A percentile compares a stretch with the other conserved stretches of the same genome.
Evolutionary conservation across 2,113 vertebrate genomes (phyloP).

Genomic region (Bos javanicus): DNA sequence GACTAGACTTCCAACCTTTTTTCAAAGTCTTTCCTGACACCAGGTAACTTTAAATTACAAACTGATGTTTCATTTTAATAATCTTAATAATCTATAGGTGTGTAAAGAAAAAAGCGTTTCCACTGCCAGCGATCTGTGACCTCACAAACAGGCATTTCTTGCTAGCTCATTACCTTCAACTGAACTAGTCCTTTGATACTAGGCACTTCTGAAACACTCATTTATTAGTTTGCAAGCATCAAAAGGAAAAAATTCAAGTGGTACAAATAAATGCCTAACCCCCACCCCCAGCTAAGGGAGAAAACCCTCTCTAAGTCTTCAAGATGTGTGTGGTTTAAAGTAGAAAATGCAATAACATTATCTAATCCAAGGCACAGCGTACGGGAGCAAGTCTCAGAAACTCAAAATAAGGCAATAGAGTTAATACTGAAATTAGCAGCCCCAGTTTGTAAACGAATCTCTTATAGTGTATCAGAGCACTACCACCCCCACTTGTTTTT

Average conservation of each 20-base stretch:
- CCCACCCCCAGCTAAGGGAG: background rate
- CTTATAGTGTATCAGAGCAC: background rate
- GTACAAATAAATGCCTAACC: background rate
- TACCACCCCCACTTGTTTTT: background rate
- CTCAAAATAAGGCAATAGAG: background rate
- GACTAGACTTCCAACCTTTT: background rate
- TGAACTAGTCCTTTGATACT: background rate
- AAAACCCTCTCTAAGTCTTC: background rate
- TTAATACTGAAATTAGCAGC: background rate
- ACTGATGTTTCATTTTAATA: background rate
- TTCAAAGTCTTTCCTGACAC: background rate
- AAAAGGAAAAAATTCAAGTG: background rate
- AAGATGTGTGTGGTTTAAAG: background rate
- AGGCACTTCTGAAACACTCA: background rate
- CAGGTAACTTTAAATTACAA: background rate
- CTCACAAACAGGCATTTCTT: background rate
- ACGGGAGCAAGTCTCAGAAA: background rate
- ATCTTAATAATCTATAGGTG: background rate
- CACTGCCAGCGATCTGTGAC: background rate
- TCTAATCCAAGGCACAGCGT: background rate
- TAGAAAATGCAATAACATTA: background rate
- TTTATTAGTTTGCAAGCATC: background rate
- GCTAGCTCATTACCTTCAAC: background rate
- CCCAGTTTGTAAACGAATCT: background rate
- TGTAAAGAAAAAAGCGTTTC: background rate